These are phyloP conservation scores for Melopsittacus undulatus DNA, from an alignment of 2,797 vertebrate species.

Conservation along the genomic window DNA sequence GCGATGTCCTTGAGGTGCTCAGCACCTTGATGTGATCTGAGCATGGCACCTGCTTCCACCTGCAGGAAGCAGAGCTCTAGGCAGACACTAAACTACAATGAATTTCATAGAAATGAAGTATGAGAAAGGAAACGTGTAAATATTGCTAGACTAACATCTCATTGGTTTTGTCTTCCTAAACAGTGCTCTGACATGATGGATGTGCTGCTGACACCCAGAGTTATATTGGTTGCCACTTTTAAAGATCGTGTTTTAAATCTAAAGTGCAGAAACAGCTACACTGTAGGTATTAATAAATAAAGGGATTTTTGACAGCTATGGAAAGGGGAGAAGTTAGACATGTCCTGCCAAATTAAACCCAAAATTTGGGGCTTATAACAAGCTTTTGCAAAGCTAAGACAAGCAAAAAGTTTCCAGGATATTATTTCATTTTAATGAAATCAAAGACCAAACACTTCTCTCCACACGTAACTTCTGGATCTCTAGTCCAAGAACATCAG, in stretches of 20 bases:
- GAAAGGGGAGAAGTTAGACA: not conserved
- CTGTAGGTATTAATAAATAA: slow-evolving; percentile 46
- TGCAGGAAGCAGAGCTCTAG: not conserved
- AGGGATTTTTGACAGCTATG: not conserved
- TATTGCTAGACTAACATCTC: slow-evolving; percentile 34
- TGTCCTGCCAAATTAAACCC: not conserved
- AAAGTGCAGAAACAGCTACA: slow-evolving; percentile 1
- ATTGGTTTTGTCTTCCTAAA: not conserved
- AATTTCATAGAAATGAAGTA: not conserved
- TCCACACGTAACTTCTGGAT: not conserved
- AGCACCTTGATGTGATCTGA: not conserved
- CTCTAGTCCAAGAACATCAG: not conserved
- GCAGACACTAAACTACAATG: not conserved
- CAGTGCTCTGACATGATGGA: slow-evolving; percentile 12
- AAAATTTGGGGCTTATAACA: not conserved
- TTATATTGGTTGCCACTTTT: slow-evolving; percentile 37
- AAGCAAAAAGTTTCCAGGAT: not conserved
- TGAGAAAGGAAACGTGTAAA: slow-evolving; percentile 22
- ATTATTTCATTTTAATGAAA: not conserved
- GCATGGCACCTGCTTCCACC: not conserved
- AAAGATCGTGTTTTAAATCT: slow-evolving; percentile 49
- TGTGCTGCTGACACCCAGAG: slow-evolving; percentile 41
- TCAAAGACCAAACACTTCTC: not conserved
- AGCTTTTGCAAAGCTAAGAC: not conserved
- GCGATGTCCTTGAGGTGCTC: not conserved